phyloP scores from a whole-genome alignment of 2,888 invertebrate genomes.

The Trissolcus brochymenae region DNA sequence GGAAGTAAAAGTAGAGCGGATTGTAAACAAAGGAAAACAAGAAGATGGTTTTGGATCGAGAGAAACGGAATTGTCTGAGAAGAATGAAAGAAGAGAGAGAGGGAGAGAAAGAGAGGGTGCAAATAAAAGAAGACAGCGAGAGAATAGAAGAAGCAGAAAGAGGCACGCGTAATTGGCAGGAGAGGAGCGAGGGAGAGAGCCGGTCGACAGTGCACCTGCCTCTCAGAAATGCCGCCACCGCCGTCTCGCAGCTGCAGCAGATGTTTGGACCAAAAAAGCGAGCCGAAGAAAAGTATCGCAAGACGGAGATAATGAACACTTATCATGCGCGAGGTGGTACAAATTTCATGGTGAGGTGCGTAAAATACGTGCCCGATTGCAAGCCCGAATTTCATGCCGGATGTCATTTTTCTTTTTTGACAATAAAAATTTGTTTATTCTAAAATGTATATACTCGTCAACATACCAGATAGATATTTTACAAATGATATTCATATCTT shows the following conservation, averaged over 20 bases:
- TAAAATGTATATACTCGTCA: too few species aligned
- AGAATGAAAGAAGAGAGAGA: neutral
- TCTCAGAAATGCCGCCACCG: slow-evolving; percentile 64
- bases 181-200: slow-evolving; percentile 60
- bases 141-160: slow-evolving; percentile 63
- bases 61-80: slow-evolving; percentile 7
- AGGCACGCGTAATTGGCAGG: slow-evolving; percentile 70
- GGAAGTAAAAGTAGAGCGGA: slow-evolving; percentile 16
- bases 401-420: slow-evolving; percentile 6
- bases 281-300: slow-evolving; percentile 63
- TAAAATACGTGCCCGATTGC: slow-evolving; percentile 2
- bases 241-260: slow-evolving; percentile 75
- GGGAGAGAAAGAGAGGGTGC: slow-evolving; percentile 24
- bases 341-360: slow-evolving; percentile 46
- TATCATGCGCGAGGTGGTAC: slow-evolving; percentile 67
- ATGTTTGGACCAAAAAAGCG: slow-evolving; percentile 70
- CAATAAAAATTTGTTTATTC: too few species aligned
- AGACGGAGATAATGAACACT: slow-evolving; percentile 69
- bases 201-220: slow-evolving; percentile 67
- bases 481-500: too few species aligned
- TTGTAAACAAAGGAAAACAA: neutral
- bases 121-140: slow-evolving; percentile 36
- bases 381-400: slow-evolving; percentile 16
- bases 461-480: too few species aligned
- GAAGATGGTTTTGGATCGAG: slow-evolving; percentile 22